A percentile compares a stretch with the other conserved stretches of the same genome.
Conservation (phyloP, 1,140 invertebrate species). For the Brachionus paranguensis region DNA sequence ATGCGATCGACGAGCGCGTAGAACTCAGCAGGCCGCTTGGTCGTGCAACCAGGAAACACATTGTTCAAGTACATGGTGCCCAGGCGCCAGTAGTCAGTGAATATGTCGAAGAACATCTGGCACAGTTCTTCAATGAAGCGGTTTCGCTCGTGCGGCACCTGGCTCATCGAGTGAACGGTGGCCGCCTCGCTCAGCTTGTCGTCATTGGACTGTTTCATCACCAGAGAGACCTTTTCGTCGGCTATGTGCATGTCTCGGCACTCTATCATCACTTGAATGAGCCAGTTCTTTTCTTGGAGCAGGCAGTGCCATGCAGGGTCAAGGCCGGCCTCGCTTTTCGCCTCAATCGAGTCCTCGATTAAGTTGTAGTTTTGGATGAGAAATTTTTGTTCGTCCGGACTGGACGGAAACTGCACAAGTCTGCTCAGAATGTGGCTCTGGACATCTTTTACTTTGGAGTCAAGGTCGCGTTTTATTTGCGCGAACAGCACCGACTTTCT, state of each 20-base stretch:
- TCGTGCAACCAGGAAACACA: not conserved
- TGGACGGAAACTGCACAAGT: slow-evolving; percentile 21
- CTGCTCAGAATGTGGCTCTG: not conserved
- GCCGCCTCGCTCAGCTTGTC: not conserved
- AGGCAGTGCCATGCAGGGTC: slow-evolving; percentile 16
- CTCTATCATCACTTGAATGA: slow-evolving; percentile 33
- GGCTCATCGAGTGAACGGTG: not conserved
- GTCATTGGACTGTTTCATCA: not conserved
- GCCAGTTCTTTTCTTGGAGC: slow-evolving; percentile 19
- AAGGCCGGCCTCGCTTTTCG: not conserved
- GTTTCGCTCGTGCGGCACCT: slow-evolving; percentile 20
- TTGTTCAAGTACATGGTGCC: not conserved
- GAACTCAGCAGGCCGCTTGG: not conserved
- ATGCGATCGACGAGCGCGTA: not conserved
- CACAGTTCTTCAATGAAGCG: slow-evolving; percentile 27
- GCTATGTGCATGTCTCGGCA: slow-evolving; percentile 26
- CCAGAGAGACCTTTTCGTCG: slow-evolving; percentile 29
- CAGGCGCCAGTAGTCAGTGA: slow-evolving; percentile 19
- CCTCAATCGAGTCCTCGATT: not conserved
- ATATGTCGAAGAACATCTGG: slow-evolving; percentile 33
- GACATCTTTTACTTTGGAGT: not conserved
- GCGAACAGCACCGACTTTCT: slow-evolving; percentile 6
- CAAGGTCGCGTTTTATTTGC: not conserved
- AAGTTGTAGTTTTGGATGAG: not conserved
- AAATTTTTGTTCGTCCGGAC: slow-evolving; percentile 33